Conservation (phyloP, 2,888 invertebrate genomes). For the Philereme transversata region DNA sequence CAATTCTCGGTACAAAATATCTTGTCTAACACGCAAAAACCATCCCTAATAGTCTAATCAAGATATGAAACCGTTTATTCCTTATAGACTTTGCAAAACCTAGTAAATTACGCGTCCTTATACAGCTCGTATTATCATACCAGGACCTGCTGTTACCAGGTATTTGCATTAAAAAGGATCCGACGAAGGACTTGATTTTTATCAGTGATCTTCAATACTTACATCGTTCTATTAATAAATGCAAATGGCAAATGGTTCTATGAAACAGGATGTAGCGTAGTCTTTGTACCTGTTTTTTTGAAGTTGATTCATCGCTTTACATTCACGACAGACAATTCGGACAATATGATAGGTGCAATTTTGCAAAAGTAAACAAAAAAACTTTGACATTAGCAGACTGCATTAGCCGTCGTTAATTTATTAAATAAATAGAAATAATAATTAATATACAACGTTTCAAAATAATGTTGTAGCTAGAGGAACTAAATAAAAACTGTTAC, state of each 20-base stretch:
- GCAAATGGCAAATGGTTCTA: too few species aligned
- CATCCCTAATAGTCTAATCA: slow-evolving; percentile 27
- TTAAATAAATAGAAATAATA: not conserved
- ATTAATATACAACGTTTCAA: too few species aligned
- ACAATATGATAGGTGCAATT: too few species aligned
- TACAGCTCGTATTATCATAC: slow-evolving; percentile 18
- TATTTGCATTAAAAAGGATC: slow-evolving; percentile 21
- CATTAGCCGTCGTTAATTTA: not conserved
- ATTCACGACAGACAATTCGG: too few species aligned
- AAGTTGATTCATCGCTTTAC: too few species aligned
- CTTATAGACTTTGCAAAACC: slow-evolving; percentile 17
- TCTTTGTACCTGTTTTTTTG: too few species aligned
- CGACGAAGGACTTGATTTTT: slow-evolving; percentile 3
- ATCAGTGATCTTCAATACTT: not conserved
- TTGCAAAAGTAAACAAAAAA: too few species aligned
- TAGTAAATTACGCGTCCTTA: slow-evolving; percentile 17
- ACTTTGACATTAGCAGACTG: too few species aligned
- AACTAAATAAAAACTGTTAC: not conserved
- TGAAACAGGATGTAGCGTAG: too few species aligned
- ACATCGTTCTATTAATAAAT: too few species aligned
- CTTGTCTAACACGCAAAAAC: slow-evolving; percentile 12
- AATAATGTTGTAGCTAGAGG: too few species aligned
- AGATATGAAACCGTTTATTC: slow-evolving; percentile 30
- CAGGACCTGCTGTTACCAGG: not conserved
- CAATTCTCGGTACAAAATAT: not conserved